Evolutionary conservation across 2,797 vertebrate genomes (phyloP), one percentile per base, ranked within the genome.

Genomic region (Kryptopterus vitreolus): DNA sequence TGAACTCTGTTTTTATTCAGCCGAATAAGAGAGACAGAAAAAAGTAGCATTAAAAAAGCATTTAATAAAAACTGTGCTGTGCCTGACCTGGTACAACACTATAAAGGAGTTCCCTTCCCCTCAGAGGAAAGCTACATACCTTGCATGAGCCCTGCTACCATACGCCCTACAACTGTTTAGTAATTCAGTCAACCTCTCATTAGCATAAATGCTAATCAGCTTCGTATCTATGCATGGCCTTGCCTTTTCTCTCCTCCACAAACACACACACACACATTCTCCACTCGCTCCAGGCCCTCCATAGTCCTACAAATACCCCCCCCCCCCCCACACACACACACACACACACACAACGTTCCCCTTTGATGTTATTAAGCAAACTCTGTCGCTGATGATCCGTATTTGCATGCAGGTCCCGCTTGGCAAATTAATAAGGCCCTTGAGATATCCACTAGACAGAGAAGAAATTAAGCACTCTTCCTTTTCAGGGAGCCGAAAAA

Each of bases 301-400:
- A n/a, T n/a, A n/a, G n/a, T 71, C 73, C 46, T 38, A n/a, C n/a
- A n/a, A n/a, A n/a, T 87, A 87, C 75, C 80, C 80, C 68, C 33
- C 33, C 86, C 88, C 91, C n/a, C n/a, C n/a, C n/a, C n/a, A n/a
- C n/a, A n/a, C n/a, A n/a, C n/a, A n/a, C n/a, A n/a, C n/a, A n/a
- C n/a, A n/a, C n/a, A n/a, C n/a, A n/a, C n/a, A n/a, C n/a, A n/a
- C n/a, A 89, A 90, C 87, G 90, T 90, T 89, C 13, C 76, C 91
- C 94, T 94, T 94, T 94, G 92, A 94, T 92, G 91, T 93, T 92
- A 88, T 87, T 86, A 81, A 86, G 87, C 88, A 89, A 89, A 89
- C 90, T 89, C 90, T 91, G 89, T 87, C 89, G 86, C 91, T 89
- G 88, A 91, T 92, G 90, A 87, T 90, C 90, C 92, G 88, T 85